Conservation (phyloP, 2,888 invertebrate species). For the Fissipunctia ypsillon region DNA sequence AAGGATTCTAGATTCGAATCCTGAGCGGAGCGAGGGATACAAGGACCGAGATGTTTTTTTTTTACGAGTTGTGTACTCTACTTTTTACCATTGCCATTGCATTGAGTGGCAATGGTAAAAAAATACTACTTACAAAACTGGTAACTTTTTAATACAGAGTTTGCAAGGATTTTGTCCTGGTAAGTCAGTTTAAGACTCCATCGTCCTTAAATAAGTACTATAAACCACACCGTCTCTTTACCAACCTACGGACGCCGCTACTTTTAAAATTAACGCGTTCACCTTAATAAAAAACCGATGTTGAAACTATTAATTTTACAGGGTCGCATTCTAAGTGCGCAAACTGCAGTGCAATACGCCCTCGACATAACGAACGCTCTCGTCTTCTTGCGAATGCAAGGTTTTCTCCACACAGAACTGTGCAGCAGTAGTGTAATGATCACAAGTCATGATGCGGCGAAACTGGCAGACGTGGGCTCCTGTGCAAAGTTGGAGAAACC, state of each 20-base stretch:
- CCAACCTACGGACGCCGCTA: not conserved
- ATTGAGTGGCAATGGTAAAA: too few species aligned
- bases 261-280: not conserved
- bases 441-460: conserved; percentile 83
- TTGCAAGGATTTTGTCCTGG: conserved; percentile 24
- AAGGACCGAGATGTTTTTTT: too few species aligned
- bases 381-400: conserved; percentile 87
- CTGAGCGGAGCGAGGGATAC: too few species aligned
- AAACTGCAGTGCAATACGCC: conserved; percentile 84
- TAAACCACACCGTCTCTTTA: not conserved
- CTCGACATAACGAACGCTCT: conserved; percentile 86
- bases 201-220: not conserved
- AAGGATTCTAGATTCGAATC: too few species aligned
- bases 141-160: conserved; percentile 17
- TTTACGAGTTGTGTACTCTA: too few species aligned
- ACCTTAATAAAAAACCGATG: conserved; percentile 14
- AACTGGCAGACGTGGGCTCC: conserved; percentile 84
- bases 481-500: conserved; percentile 73
- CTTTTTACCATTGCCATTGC: too few species aligned
- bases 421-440: conserved; percentile 85
- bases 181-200: conserved; percentile 14
- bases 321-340: conserved; percentile 84
- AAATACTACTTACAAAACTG: not conserved
- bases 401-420: conserved; percentile 86
- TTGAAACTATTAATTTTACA: conserved; percentile 63